Base-by-base conservation (phyloP, 2,113 vertebrate genomes). In the Sminthopsis crassicaudata region DNA sequence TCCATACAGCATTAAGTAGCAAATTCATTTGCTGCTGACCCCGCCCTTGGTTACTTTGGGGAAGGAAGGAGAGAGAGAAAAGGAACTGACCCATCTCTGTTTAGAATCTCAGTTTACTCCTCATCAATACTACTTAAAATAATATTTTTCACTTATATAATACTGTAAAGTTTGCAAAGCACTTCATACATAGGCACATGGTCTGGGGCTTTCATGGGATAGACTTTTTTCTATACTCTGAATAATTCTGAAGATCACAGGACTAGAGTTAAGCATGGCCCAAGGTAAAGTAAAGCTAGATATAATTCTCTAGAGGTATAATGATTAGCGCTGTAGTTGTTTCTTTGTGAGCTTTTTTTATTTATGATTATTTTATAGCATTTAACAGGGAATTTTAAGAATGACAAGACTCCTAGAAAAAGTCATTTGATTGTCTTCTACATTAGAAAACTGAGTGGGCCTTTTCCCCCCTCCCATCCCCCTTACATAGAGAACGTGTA, bases 221-320 rank as follows among this genome's bases (percentile, higher is more conserved):
- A 93, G 30, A 51, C 60, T 92, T 90, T 52, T 46, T 4, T 89
- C 57, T 92, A n/a, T 91, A 53, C 94, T 26, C 30, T 91, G 60
- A 89, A 27, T 60, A 91, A 93, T 90, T n/a, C 46, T 89, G 57
- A 89, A 95, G 92, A 53, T 89, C 57, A 51, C 2, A 48, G 67
- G 6, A 8, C n/a, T n/a, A 92, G 46, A 27, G 30, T 11, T 94
- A n/a, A 67, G 67, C 19, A n/a, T 42, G 16, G 6, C 36, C n/a
- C n/a, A 42, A 16, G 30, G 30, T 76, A 76, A 14, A 22, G 30
- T 14, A 76, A n/a, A n/a, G 4, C 36, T 36, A 67, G n/a, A n/a
- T n/a, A n/a, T 36, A 67, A 36, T 84, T 84, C 19, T n/a, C 67
- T 84, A 22, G n/a, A 84, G 19, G n/a, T 23, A 84, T 36, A 84